These are phyloP conservation scores for Tenualosa thibaudeaui DNA, from an alignment of 2,797 vertebrate genomes.

Conservation along the genomic window DNA sequence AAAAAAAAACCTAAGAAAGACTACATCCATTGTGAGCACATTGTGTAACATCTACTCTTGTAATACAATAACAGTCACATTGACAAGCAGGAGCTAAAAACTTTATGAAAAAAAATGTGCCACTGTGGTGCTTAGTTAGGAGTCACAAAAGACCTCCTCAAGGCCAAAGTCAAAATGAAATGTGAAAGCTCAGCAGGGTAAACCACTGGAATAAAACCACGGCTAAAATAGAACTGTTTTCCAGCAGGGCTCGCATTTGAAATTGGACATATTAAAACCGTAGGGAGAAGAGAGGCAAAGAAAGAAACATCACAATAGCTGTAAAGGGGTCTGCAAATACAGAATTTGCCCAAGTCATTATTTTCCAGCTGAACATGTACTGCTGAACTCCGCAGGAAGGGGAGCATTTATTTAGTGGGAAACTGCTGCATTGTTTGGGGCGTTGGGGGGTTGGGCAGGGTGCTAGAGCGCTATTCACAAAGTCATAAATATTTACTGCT, in stretches of 20 bases:
- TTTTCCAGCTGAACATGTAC: slow-evolving; percentile 36
- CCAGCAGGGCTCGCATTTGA: neutral
- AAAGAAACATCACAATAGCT: slow-evolving; percentile 59
- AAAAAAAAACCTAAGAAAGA: too few species aligned
- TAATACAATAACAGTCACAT: neutral
- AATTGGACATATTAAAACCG: slow-evolving; percentile 78
- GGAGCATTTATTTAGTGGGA: slow-evolving; percentile 33
- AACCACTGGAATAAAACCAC: neutral
- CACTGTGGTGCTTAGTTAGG: neutral
- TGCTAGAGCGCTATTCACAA: slow-evolving; percentile 40
- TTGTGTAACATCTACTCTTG: too few species aligned
- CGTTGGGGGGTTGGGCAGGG: slow-evolving; percentile 36
- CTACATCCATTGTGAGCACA: too few species aligned
- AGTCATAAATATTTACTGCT: slow-evolving; percentile 63
- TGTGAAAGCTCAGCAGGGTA: neutral
- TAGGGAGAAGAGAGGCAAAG: slow-evolving; percentile 79
- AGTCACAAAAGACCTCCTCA: neutral
- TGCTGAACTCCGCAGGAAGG: slow-evolving; percentile 19
- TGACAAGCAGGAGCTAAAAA: neutral
- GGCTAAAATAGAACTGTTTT: neutral
- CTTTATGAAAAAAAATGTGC: neutral
- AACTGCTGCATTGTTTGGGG: slow-evolving; percentile 42
- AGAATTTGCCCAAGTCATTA: slow-evolving; percentile 26
- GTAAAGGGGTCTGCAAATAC: neutral
- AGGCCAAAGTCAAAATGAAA: slow-evolving; percentile 8